Conservation (phyloP, 2,113 vertebrate genomes). For the Apaloderma vittatum region DNA sequence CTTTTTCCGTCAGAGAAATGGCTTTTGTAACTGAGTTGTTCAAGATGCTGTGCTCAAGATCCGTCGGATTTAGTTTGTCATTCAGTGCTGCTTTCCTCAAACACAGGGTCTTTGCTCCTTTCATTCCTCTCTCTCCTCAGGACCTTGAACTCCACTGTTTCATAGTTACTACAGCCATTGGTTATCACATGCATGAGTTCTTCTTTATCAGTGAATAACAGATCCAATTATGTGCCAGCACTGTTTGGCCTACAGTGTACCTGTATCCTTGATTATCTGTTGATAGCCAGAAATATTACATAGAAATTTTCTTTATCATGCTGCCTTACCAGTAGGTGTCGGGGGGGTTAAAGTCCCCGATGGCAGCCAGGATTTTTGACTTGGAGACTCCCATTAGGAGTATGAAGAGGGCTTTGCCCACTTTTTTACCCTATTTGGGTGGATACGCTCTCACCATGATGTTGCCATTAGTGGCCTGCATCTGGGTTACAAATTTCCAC, state of each 20-base stretch:
- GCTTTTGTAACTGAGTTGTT: not conserved
- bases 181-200: not conserved
- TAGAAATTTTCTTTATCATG: not conserved
- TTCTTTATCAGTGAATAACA: not conserved
- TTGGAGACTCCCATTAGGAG: not conserved
- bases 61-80: not conserved
- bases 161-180: not conserved
- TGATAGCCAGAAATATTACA: not conserved
- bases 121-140: not conserved
- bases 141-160: not conserved
- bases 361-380: not conserved
- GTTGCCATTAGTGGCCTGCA: not conserved
- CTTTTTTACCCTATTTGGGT: not conserved
- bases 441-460: not conserved
- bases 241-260: rapidly evolving
- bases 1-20: not conserved
- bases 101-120: not conserved
- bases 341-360: not conserved
- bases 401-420: not conserved
- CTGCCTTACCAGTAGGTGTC: not conserved
- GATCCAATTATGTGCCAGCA: not conserved
- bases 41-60: not conserved
- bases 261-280: not conserved
- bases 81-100: not conserved
- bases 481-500: not conserved